These are phyloP conservation scores for Psittacula echo DNA, from an alignment of 2,797 vertebrate genomes.

Conservation along the genomic window DNA sequence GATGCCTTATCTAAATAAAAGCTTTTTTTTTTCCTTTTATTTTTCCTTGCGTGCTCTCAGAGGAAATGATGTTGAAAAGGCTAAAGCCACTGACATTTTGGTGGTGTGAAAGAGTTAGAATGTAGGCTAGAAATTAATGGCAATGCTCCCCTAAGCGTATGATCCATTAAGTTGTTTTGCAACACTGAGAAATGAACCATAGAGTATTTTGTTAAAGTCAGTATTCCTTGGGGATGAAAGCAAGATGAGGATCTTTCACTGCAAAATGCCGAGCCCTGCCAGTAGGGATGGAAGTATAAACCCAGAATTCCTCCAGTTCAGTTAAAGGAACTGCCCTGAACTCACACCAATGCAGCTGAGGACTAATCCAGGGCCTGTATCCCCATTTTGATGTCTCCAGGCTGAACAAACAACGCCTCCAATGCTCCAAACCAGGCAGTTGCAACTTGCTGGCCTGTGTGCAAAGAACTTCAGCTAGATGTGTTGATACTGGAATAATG, in stretches of 20 bases:
- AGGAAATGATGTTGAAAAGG: constrained; percentile 10
- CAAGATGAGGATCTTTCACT: neutral
- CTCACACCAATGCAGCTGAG: neutral
- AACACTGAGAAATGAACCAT: neutral
- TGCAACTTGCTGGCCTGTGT: neutral
- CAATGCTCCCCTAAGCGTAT: neutral
- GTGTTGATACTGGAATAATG: neutral
- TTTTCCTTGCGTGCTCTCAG: neutral
- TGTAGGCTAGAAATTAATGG: constrained; percentile 18
- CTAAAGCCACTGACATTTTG: constrained; percentile 33
- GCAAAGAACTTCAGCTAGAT: neutral
- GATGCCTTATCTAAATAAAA: neutral
- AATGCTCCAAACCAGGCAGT: neutral
- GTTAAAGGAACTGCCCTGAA: neutral
- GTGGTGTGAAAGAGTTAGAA: neutral
- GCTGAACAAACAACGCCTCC: rapidly evolving
- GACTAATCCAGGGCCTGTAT: too few relatives aligned
- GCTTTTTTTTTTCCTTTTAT: neutral
- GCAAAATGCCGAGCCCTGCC: neutral
- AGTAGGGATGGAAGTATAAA: neutral
- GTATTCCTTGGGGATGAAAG: neutral
- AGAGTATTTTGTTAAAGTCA: neutral
- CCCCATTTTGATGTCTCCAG: neutral
- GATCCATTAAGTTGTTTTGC: constrained; percentile 34
- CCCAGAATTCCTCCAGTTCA: neutral